Base-by-base conservation (phyloP, 2,113 vertebrate species). In the Telmatochromis brachygnathus region DNA sequence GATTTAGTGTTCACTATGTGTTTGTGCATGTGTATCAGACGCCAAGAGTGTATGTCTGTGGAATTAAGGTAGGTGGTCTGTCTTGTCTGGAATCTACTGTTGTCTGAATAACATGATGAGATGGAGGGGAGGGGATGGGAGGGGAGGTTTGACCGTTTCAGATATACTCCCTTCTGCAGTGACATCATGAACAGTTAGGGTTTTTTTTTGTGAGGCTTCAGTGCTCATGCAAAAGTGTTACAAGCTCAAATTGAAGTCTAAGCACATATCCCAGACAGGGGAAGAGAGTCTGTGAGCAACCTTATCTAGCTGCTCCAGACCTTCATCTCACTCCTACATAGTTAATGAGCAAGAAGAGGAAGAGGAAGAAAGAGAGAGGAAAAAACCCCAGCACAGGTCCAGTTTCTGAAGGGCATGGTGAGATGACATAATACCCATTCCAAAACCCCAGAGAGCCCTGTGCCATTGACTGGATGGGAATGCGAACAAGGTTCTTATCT, bases 401-500 rank as follows among this genome's bases (percentile, higher is more conserved):
- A 86, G 92, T 94, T 96, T 96, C 96, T 94, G 92, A 94, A 95
- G 95, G 95, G 93, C 94, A 94, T 91, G 80, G 87, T 86, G 90
- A 85, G 93, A 96, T 96, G 96, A 96, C 96, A 96, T 96, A 96
- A 96, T 94, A 94, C 90, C 91, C 93, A 87, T 91, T 88, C 90
- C 88, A 49, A 88, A 91, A 86, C 90, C 94, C 94, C 77, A 79
- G 91, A 77, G 95, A 95, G 87, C 86, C 84, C 87, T 35, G 86
- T 94, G 95, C 93, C 96, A 95, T 95, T 94, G 96, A 95, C 94
- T 94, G 26, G 91, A 93, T 94, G 94, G 95, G 93, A 96, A 96
- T 88, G 94, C 89, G 87, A 96, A 96, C 95, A 95, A 92, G 95
- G 95, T 91, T 93, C 87, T 95, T 94, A 86, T 89, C 84, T 95